Conservation (phyloP, 30 jellyfish, hydroid and myxozoan species). For the Turritopsis rubra region DNA sequence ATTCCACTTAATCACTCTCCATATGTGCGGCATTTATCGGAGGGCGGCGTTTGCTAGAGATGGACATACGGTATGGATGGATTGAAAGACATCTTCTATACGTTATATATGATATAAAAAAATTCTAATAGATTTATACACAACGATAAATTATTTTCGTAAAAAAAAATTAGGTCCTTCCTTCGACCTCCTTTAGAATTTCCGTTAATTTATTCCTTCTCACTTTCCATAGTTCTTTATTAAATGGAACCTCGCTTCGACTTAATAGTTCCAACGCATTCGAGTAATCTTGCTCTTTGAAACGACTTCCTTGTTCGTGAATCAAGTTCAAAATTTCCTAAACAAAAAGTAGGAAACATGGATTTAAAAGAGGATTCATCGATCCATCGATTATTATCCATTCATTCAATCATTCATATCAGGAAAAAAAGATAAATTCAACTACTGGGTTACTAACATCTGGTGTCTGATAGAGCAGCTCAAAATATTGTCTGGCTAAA, state of each 20-base stretch:
- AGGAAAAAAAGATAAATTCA: no score
- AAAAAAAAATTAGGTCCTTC: not conserved
- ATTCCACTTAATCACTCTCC: no score
- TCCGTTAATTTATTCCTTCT: conserved; percentile 79
- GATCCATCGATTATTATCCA: no score
- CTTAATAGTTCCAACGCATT: conserved; percentile 86
- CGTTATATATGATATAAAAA: not conserved
- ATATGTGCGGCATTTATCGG: no score
- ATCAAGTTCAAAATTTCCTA: conserved; percentile 70
- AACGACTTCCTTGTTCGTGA: conserved; percentile 83
- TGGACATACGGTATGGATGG: not conserved
- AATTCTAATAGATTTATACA: not conserved
- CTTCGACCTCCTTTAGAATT: conserved; percentile 41
- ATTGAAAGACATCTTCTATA: not conserved
- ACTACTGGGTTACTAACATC: conserved; percentile 51
- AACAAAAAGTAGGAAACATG: not conserved
- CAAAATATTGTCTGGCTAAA: conserved; percentile 87
- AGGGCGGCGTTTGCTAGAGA: no score
- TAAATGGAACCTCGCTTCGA: conserved; percentile 85
- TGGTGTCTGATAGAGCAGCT: conserved; percentile 77
- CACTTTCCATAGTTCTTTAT: conserved; percentile 68
- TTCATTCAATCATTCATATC: no score
- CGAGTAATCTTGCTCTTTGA: conserved; percentile 69
- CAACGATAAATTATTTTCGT: not conserved
- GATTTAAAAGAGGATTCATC: no score